A percentile compares a stretch with the other conserved stretches of the same genome.
Evolutionary conservation across 2,113 vertebrate species (phyloP).

Genomic region (Platichthys flesus): DNA sequence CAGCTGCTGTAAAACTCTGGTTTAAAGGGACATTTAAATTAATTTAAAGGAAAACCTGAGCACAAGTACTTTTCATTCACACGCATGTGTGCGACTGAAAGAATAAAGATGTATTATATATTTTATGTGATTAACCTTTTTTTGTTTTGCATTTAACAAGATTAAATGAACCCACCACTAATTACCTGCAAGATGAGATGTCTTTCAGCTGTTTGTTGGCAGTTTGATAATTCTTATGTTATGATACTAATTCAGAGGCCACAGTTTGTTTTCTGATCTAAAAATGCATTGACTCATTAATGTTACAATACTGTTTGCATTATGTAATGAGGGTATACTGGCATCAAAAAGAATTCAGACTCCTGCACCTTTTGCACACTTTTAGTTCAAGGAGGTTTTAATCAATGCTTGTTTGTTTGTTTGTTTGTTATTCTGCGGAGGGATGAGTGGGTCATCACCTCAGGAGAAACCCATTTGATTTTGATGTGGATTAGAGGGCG

Average conservation of each 20-base stretch:
- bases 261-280: background rate
- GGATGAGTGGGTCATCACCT: no score
- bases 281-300: background rate
- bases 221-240: conserved; percentile 3
- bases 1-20: conserved; percentile 1
- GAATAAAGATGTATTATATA: conserved; percentile 15
- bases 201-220: background rate
- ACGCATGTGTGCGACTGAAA: conserved; percentile 40
- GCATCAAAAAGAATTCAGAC: background rate
- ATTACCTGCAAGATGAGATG: conserved; percentile 11
- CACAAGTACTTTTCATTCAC: conserved; percentile 12
- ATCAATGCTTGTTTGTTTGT: no score
- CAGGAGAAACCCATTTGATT: no score
- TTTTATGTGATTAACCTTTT: conserved; percentile 27
- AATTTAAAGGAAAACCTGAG: conserved; percentile 23
- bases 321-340: background rate
- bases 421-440: no score
- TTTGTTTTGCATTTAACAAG: conserved; percentile 35
- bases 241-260: background rate
- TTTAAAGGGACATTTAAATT: conserved; percentile 27
- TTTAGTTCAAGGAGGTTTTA: no score
- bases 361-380: no score
- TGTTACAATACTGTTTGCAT: background rate
- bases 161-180: conserved; percentile 39
- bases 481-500: no score